These are phyloP conservation scores for Pleuronectes platessa DNA, from an alignment of 2,113 vertebrate species.

Conservation along the genomic window DNA sequence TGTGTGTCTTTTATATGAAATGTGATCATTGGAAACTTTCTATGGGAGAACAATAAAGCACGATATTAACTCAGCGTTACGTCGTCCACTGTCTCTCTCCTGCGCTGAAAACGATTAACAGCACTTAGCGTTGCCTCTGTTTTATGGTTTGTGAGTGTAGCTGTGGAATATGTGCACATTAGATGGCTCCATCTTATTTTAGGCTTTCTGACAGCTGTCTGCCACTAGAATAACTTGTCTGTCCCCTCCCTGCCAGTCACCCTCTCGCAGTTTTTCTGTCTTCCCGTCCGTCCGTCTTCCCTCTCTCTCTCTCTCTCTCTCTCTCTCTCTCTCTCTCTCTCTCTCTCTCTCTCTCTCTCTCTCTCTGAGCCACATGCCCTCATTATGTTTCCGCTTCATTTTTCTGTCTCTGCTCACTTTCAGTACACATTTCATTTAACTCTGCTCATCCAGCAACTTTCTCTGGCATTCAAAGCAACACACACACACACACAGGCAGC, in stretches of 20 bases:
- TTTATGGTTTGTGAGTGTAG: conserved; percentile 73
- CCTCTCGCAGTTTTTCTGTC: conserved; percentile 48
- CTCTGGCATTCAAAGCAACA: conserved; percentile 1
- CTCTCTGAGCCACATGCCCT: conserved; percentile 38
- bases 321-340: conserved; percentile 2
- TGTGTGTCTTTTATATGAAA: conserved; percentile 79
- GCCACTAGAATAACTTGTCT: conserved; percentile 81
- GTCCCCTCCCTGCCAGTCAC: conserved; percentile 42
- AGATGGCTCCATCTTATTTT: conserved; percentile 74
- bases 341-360: conserved; percentile 9
- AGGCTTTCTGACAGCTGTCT: conserved; percentile 78
- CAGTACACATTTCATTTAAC: conserved; percentile 18
- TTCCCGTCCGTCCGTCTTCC: conserved; percentile 18
- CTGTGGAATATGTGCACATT: conserved; percentile 61
- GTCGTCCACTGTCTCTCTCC: conserved; percentile 13
- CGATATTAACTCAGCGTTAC: conserved; percentile 34
- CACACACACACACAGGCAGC: background rate
- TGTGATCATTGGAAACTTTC: conserved; percentile 63
- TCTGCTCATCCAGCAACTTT: conserved; percentile 35
- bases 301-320: background rate
- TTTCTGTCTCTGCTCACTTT: conserved; percentile 4
- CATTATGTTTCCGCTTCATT: conserved; percentile 30
- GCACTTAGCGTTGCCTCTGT: conserved; percentile 30
- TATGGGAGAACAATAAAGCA: conserved; percentile 78
- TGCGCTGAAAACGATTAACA: conserved; percentile 33